These are phyloP conservation scores for Gambusia holbrooki DNA, from an alignment of 2,113 vertebrate species.

Conservation along the genomic window DNA sequence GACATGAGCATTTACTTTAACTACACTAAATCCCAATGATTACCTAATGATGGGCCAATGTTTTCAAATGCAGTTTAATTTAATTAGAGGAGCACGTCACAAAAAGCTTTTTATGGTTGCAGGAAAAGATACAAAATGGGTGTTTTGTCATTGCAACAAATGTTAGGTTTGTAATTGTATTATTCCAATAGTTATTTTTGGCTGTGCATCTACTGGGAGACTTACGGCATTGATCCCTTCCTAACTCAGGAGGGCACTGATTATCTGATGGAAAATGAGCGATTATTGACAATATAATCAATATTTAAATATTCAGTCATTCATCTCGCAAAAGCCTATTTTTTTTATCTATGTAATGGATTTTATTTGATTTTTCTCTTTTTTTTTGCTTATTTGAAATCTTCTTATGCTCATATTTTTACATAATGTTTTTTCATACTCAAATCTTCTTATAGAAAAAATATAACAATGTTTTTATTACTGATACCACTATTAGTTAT, in stretches of 20 bases:
- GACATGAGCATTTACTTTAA: background rate
- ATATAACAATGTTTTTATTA: background rate
- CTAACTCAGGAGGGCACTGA: conserved; percentile 57
- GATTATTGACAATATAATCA: too few species aligned
- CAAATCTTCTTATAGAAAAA: too few species aligned
- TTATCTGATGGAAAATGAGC: conserved; percentile 11
- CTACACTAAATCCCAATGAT: background rate
- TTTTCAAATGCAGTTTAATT: background rate
- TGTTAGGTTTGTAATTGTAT: background rate
- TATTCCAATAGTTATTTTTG: background rate
- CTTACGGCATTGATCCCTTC: background rate
- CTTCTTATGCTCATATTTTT: too few species aligned
- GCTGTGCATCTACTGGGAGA: background rate
- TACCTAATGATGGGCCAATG: background rate
- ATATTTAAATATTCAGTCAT: too few species aligned
- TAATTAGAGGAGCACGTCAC: too few species aligned
- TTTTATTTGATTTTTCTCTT: too few species aligned
- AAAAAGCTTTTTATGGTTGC: background rate
- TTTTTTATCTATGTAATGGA: too few species aligned
- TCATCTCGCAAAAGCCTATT: too few species aligned
- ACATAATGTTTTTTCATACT: too few species aligned
- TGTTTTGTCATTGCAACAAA: background rate
- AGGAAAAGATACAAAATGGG: background rate
- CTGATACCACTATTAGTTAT: too few species aligned
- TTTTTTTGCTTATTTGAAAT: too few species aligned